These are phyloP conservation scores for Paracyclopina nana DNA, from an alignment of 1,140 invertebrate species.

Conservation along the genomic window DNA sequence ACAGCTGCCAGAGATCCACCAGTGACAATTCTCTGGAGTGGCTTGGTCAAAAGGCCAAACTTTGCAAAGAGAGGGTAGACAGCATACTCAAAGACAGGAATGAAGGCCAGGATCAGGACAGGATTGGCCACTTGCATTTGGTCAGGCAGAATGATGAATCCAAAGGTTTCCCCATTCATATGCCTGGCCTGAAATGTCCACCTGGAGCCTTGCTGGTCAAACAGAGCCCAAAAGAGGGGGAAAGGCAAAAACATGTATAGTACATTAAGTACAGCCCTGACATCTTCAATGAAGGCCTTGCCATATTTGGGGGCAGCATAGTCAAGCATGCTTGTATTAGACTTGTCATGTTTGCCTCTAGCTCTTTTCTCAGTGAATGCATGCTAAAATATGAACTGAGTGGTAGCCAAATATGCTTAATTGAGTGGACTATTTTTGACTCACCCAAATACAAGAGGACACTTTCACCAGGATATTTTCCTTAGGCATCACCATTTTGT, in stretches of 20 bases:
- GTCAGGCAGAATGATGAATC: slow-evolving; percentile 50
- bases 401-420: no score
- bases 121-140: slow-evolving; percentile 78
- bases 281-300: slow-evolving; percentile 42
- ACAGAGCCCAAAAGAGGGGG: slow-evolving; percentile 73
- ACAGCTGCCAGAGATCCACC: slow-evolving; percentile 61
- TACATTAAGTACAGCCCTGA: slow-evolving; percentile 48
- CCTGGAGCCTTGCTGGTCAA: slow-evolving; percentile 69
- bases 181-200: slow-evolving; percentile 85
- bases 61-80: slow-evolving; percentile 37
- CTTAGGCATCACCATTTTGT: slow-evolving; percentile 1
- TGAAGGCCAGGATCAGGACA: slow-evolving; percentile 57
- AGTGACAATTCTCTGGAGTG: slow-evolving; percentile 49
- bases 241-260: slow-evolving; percentile 55
- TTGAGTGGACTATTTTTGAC: no score
- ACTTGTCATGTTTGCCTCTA: slow-evolving; percentile 37
- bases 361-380: no score
- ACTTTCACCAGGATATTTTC: neutral
- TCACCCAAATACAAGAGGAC: slow-evolving; percentile 10
- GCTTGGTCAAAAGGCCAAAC: slow-evolving; percentile 34
- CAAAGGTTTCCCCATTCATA: slow-evolving; percentile 61
- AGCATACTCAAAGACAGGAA: slow-evolving; percentile 58
- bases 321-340: no score
- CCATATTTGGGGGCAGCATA: slow-evolving; percentile 48
- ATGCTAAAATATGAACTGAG: no score